Percentiles rank a stretch among this genome's conserved stretches.
Conservation (phyloP, 2,797 vertebrate genomes). For the Sebastes iracundus region DNA sequence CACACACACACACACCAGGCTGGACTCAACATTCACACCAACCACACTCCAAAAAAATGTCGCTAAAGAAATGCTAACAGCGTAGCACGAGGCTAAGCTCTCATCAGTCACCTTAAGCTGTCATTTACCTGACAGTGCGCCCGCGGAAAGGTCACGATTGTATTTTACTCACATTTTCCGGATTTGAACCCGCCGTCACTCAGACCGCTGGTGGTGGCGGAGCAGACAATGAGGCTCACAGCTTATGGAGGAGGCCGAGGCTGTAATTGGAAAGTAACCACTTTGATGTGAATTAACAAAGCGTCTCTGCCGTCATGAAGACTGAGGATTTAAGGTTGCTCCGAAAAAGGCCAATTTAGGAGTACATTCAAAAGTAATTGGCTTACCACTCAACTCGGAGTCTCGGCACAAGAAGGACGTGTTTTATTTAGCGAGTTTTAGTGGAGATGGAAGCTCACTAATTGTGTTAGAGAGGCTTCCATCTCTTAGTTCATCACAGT, state of each 20-base stretch:
- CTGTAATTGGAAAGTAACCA: slow-evolving; percentile 68
- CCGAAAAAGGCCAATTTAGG: slow-evolving; percentile 58
- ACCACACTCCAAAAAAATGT: not conserved
- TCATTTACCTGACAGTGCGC: slow-evolving; percentile 36
- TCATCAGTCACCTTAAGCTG: slow-evolving; percentile 51
- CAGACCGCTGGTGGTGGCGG: slow-evolving; percentile 17
- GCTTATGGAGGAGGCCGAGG: slow-evolving; percentile 30
- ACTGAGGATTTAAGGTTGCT: slow-evolving; percentile 38
- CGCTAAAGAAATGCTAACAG: slow-evolving; percentile 22
- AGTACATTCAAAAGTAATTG: slow-evolving; percentile 61
- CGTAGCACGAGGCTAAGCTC: slow-evolving; percentile 10
- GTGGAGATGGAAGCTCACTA: slow-evolving; percentile 12
- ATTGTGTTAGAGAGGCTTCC: slow-evolving; percentile 33
- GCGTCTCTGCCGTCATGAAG: slow-evolving; percentile 48
- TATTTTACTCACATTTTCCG: slow-evolving; percentile 36
- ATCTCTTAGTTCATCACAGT: slow-evolving; percentile 1
- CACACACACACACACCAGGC: not conserved
- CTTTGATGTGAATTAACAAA: slow-evolving; percentile 73
- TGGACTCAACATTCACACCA: slow-evolving; percentile 40
- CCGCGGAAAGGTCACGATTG: slow-evolving; percentile 58
- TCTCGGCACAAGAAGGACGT: slow-evolving; percentile 33
- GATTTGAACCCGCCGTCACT: slow-evolving; percentile 28
- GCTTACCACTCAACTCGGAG: slow-evolving; percentile 44
- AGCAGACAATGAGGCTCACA: slow-evolving; percentile 29
- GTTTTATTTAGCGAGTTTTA: slow-evolving; percentile 55